Conservation (phyloP, 2,888 invertebrate genomes). For the Himalopsyche anomala region DNA sequence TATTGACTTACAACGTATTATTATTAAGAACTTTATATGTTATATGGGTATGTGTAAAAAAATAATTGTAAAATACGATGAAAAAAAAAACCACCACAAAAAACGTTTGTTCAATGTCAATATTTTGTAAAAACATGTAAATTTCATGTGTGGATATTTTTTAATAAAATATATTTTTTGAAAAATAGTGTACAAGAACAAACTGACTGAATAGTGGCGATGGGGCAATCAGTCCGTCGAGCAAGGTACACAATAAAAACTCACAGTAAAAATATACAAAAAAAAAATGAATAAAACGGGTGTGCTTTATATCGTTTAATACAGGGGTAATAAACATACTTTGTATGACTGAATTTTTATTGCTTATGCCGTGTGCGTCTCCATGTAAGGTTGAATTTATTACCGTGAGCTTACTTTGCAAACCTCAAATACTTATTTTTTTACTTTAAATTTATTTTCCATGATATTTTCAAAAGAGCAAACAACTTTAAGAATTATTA, state of each 20-base stretch:
- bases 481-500: too few species aligned
- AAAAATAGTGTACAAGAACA: background rate
- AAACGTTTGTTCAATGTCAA: background rate
- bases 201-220: background rate
- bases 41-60: too few species aligned
- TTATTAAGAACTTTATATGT: too few species aligned
- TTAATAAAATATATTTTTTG: background rate
- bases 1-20: too few species aligned
- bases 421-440: too few species aligned
- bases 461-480: too few species aligned
- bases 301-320: conserved; percentile 55
- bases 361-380: background rate
- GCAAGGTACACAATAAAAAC: conserved; percentile 49
- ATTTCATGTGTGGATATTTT: background rate
- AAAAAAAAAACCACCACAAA: too few species aligned
- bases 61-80: too few species aligned
- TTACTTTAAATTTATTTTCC: too few species aligned
- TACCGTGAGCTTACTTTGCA: too few species aligned
- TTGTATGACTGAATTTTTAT: background rate
- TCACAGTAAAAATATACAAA: conserved; percentile 46
- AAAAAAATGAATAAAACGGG: conserved; percentile 54
- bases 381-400: background rate
- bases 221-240: conserved; percentile 26
- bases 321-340: conserved; percentile 42
- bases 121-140: background rate